Percentiles rank a stretch among this genome's conserved stretches.
Evolutionary conservation across 2,113 vertebrate genomes (phyloP).

Genomic region (Amia ocellicauda): DNA sequence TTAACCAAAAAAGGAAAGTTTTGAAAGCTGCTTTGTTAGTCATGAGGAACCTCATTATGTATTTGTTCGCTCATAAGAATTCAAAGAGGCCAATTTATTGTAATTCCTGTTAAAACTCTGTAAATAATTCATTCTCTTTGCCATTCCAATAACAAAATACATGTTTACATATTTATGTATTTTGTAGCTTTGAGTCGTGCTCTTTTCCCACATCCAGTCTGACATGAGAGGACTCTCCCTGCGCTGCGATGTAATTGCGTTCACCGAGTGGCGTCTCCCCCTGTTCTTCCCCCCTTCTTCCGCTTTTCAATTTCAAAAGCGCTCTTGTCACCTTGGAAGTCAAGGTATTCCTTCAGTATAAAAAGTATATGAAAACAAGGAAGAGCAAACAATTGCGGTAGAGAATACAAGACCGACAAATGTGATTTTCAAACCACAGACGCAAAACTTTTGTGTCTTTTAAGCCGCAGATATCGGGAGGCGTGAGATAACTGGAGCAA

Average conservation of each 20-base stretch:
- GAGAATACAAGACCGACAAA: no score
- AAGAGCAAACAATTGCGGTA: no score
- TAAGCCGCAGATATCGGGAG: no score
- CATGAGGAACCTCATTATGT: slow-evolving; percentile 4
- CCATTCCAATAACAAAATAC: slow-evolving; percentile 20
- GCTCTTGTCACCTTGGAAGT: slow-evolving; percentile 9
- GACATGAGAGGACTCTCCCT: slow-evolving; percentile 21
- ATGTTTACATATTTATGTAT: slow-evolving; percentile 10
- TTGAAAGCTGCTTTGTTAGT: slow-evolving; percentile 17
- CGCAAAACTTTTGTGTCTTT: no score
- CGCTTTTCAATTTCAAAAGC: slow-evolving; percentile 27
- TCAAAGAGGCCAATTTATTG: slow-evolving; percentile 17
- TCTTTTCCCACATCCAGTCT: background rate
- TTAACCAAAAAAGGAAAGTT: slow-evolving; percentile 3
- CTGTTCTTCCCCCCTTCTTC: slow-evolving; percentile 28
- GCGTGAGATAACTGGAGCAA: no score
- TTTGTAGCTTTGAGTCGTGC: slow-evolving; percentile 14
- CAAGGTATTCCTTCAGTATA: no score
- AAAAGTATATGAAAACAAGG: no score
- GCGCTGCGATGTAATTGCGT: slow-evolving; percentile 49
- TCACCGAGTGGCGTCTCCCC: slow-evolving; percentile 12
- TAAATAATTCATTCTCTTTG: slow-evolving; percentile 25
- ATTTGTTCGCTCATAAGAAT: slow-evolving; percentile 20
- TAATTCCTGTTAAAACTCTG: slow-evolving; percentile 31
- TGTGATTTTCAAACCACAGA: no score